Base-by-base conservation (phyloP, 2,113 vertebrate genomes). In the Hepsetus odoe region DNA sequence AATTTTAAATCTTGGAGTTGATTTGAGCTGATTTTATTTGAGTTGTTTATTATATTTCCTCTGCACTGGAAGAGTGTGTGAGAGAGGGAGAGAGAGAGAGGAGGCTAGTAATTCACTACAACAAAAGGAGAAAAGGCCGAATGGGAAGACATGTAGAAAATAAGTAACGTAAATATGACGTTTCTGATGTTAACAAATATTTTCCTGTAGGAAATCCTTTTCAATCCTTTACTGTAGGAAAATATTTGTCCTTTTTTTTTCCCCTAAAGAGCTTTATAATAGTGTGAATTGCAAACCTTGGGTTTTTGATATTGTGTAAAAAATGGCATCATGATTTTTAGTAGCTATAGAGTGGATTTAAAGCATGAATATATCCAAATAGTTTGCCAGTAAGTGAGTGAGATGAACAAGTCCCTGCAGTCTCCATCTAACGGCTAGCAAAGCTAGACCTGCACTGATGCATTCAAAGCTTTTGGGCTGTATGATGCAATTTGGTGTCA, bases 51-150 rank as follows among this genome's bases (percentile, higher is more conserved):
- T 32, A 38, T 26, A 7, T 28, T 68, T 69, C 2, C 30, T 10
- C 26, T 70, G 67, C 42, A n/a, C 26, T 74, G 26, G 35, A 77
- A 38, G 11, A 26, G 28, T n/a, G n/a, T 1, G 16, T 8, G 12
- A 1, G 71, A 22, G 67, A 9, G 3, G 18, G 32, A 46, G 42
- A 28, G 26, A 11, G 30, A 38, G 56, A 77, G 38, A 33, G 16
- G 42, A 74, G 18, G 20, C 35, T 65, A 53, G 71, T 82, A 71
- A 80, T 71, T 76, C 35, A 53, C 33, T 65, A 70, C 72, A 78
- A 74, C 70, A 61, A 75, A 80, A 75, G 42, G 51, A 44, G n/a
- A 76, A 46, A 38, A n/a, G n/a, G n/a, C n/a, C n/a, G n/a, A n/a
- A n/a, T n/a, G n/a, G n/a, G n/a, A n/a, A n/a, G n/a, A n/a, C n/a